Percentiles rank a stretch among this genome's conserved stretches.
These are phyloP conservation scores for Onychomys torridus DNA, from an alignment of 2,797 vertebrate species.

Conservation along the genomic window DNA sequence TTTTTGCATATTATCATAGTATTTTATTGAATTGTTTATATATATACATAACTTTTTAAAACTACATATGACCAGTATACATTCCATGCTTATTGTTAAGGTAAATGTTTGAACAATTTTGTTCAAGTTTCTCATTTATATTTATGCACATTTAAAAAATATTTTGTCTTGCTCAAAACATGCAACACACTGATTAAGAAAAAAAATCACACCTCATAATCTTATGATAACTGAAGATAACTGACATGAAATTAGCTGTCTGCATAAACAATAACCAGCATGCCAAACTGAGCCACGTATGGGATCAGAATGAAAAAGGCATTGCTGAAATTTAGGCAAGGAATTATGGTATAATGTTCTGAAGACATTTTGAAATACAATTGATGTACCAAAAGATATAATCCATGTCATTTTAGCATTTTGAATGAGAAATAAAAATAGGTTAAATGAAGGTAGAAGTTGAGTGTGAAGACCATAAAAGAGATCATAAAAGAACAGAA, in stretches of 20 bases:
- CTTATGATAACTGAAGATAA: constrained; percentile 10
- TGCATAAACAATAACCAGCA: not conserved
- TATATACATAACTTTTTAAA: not conserved
- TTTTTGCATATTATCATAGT: not conserved
- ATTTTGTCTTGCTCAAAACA: constrained; percentile 25
- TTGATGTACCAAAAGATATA: not conserved
- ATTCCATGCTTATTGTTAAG: not conserved
- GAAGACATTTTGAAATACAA: not conserved
- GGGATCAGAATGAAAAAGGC: not conserved
- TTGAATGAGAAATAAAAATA: constrained; percentile 32
- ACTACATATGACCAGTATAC: not conserved
- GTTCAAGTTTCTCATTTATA: not conserved
- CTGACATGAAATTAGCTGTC: not conserved
- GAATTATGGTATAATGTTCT: not conserved
- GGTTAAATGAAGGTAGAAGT: not conserved
- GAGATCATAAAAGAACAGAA: not conserved
- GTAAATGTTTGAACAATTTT: not conserved
- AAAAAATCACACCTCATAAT: not conserved
- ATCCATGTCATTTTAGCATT: not conserved
- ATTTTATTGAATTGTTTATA: not conserved
- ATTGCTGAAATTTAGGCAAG: not conserved
- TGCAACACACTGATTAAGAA: not conserved
- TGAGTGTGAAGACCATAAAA: not conserved
- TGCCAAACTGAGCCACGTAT: not conserved
- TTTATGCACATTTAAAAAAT: constrained; percentile 5